Percentiles rank a stretch among this genome's conserved stretches.
Evolutionary conservation across 1,140 invertebrate genomes (phyloP).

Genomic region (Trichogramma pretiosum): DNA sequence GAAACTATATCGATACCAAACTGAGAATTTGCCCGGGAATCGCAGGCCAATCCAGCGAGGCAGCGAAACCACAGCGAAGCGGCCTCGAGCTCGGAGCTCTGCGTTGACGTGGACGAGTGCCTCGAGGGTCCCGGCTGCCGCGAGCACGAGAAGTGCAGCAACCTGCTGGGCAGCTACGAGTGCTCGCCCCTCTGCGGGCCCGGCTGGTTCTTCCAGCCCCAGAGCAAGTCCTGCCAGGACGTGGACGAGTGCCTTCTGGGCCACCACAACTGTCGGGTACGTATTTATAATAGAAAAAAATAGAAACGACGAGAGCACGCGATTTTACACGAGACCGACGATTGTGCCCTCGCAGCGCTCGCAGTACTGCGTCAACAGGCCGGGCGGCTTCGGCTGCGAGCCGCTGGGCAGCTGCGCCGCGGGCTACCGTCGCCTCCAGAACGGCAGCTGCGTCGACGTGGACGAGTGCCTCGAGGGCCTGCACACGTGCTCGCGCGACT

Average conservation of each 20-base stretch:
- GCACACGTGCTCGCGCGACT: constrained; percentile 32
- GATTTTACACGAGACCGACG: background rate
- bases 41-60: too few species aligned
- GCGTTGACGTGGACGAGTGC: constrained; percentile 73
- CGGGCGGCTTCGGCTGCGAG: constrained; percentile 32
- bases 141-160: constrained; percentile 60
- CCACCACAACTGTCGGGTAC: constrained; percentile 31
- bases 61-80: constrained; percentile 7
- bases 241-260: constrained; percentile 71
- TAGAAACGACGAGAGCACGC: too few species aligned
- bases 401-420: constrained; percentile 22
- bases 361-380: constrained; percentile 30
- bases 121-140: constrained; percentile 57
- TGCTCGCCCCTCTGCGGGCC: constrained; percentile 54
- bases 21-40: too few species aligned
- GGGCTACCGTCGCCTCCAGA: constrained; percentile 26
- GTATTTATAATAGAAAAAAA: too few species aligned
- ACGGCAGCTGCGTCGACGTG: constrained; percentile 47
- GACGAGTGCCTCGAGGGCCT: constrained; percentile 44
- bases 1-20: too few species aligned
- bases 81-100: constrained; percentile 36
- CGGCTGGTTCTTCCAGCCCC: constrained; percentile 39
- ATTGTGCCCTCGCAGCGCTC: constrained; percentile 10
- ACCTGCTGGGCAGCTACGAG: constrained; percentile 62
- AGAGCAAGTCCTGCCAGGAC: constrained; percentile 68